Evolutionary conservation across 2,797 vertebrate species (phyloP).

Genomic region (Phoxinus dragarum): DNA sequence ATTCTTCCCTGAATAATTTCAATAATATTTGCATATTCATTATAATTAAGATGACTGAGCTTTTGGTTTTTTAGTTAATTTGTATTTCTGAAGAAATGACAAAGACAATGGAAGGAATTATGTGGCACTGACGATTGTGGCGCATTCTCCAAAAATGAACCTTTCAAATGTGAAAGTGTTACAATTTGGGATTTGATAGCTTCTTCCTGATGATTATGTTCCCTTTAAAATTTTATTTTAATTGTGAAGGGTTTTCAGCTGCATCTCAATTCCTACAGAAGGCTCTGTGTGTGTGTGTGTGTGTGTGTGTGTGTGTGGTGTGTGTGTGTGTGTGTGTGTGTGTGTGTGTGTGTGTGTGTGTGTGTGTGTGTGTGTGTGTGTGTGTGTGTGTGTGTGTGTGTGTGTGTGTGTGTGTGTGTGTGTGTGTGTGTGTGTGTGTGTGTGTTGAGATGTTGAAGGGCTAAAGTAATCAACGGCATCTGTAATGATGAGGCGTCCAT

Average conservation of each 20-base stretch:
- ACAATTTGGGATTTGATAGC: conserved; percentile 17
- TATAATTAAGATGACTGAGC: conserved; percentile 47
- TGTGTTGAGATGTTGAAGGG: too few species aligned
- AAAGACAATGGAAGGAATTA: conserved; percentile 46
- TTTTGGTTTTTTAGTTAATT: conserved; percentile 47
- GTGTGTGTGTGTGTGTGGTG: background rate
- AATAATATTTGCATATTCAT: conserved; percentile 61
- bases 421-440: too few species aligned
- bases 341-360: background rate
- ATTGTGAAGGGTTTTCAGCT: conserved; percentile 21
- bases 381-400: background rate
- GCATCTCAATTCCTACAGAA: background rate
- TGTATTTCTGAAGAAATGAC: conserved; percentile 40
- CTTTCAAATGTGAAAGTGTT: conserved; percentile 14
- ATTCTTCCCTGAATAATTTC: conserved; percentile 40
- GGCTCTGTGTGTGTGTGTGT: background rate
- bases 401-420: background rate
- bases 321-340: background rate
- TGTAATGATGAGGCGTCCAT: too few species aligned
- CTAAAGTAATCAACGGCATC: too few species aligned
- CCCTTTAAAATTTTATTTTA: background rate
- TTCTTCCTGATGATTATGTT: conserved; percentile 16
- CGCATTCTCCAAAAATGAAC: conserved; percentile 10
- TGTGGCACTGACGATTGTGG: conserved; percentile 32
- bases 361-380: background rate